Conservation (phyloP, 2,113 vertebrate species). For the Ammospiza nelsoni region DNA sequence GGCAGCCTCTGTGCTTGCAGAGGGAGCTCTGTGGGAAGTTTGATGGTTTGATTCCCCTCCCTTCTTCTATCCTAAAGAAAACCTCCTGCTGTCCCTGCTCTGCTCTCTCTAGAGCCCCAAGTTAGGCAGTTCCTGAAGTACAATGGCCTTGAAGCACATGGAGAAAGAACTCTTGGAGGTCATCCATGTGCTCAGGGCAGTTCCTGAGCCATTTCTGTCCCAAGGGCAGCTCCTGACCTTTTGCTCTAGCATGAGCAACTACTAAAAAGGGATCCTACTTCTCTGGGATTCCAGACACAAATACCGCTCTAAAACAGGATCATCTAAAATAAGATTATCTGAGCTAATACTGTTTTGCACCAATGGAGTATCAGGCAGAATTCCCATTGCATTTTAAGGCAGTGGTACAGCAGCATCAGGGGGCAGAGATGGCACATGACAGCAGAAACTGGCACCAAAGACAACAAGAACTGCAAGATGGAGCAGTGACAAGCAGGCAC, state of each 20-base stretch:
- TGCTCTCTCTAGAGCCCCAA: neutral
- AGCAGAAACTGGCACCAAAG: neutral
- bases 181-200: neutral
- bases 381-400: neutral
- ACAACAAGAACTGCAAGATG: neutral
- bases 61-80: neutral
- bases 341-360: neutral
- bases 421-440: neutral
- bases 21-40: neutral
- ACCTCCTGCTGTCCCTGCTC: neutral
- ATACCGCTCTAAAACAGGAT: neutral
- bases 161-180: neutral
- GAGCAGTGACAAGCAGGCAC: neutral
- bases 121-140: neutral
- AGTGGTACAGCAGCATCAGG: neutral
- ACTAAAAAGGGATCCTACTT: neutral
- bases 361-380: neutral
- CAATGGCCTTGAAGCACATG: neutral
- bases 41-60: neutral
- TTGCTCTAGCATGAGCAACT: neutral
- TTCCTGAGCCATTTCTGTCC: neutral
- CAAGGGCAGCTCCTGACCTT: neutral
- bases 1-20: neutral
- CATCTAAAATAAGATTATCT: conserved; percentile 3
- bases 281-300: neutral